A percentile compares a stretch with the other conserved stretches of the same genome.
phyloP scores from a whole-genome alignment of 2,797 vertebrate genomes.

The Microctenopoma lineatum region DNA sequence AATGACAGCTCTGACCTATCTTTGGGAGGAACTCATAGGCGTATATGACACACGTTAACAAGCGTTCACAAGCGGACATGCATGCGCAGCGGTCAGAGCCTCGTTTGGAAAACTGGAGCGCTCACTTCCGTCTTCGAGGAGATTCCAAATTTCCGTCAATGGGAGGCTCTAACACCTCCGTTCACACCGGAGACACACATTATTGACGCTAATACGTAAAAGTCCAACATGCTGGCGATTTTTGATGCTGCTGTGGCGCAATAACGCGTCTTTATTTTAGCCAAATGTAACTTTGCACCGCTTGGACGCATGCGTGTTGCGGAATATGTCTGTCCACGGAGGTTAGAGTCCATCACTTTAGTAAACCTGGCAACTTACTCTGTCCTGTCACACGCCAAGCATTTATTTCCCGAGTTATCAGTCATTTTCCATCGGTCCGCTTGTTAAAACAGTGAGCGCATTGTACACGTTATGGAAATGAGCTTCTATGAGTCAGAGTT shows the following conservation, averaged over 20 bases:
- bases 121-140: constrained; percentile 64
- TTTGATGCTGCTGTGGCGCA: background rate
- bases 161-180: background rate
- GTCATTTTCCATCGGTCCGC: no score
- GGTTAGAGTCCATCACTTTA: no score
- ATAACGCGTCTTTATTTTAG: background rate
- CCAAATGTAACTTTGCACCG: constrained; percentile 32
- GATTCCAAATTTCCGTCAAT: constrained; percentile 1
- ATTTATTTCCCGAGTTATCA: no score
- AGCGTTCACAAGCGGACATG: constrained; percentile 59
- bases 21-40: constrained; percentile 65
- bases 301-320: constrained; percentile 53
- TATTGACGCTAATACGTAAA: background rate
- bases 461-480: no score
- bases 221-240: fast-evolving
- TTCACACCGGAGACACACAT: background rate
- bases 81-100: constrained; percentile 45
- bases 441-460: no score
- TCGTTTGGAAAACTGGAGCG: constrained; percentile 14
- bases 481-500: no score
- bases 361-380: no score
- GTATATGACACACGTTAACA: constrained; percentile 67
- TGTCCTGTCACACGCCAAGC: no score
- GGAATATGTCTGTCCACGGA: no score
- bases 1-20: constrained; percentile 48